phyloP scores from a whole-genome alignment of 2,113 vertebrate species.

The Alexandromys fortis region DNA sequence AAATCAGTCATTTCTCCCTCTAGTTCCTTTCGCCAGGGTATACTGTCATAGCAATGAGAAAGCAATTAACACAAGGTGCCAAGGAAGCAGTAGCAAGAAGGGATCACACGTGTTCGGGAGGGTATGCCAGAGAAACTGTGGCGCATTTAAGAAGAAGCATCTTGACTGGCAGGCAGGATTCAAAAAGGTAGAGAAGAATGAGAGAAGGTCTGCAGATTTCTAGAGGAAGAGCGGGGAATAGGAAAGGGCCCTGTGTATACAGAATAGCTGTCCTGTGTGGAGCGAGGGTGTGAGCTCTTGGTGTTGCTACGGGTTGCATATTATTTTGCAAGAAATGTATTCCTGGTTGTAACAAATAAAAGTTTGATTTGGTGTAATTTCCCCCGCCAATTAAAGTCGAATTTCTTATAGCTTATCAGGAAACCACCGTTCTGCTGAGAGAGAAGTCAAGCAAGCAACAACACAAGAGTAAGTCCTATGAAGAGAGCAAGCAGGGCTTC shows the following conservation, averaged over 20 bases:
- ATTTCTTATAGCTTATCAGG: not conserved
- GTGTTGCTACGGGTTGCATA: not conserved
- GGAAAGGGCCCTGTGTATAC: not conserved
- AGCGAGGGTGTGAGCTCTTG: not conserved
- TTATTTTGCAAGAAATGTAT: constrained; percentile 8
- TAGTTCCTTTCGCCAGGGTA: not conserved
- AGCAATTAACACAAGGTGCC: not conserved
- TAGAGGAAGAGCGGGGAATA: not conserved
- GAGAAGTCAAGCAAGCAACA: not conserved
- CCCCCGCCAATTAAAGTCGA: not conserved
- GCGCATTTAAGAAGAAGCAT: not conserved
- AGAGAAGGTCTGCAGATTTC: not conserved
- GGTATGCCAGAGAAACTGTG: not conserved
- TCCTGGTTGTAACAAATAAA: not conserved
- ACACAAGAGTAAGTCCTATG: not conserved
- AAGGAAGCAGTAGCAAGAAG: not conserved
- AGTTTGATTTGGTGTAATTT: not conserved
- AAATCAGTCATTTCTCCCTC: not conserved
- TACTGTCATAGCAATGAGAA: not conserved
- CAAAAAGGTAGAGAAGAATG: not conserved
- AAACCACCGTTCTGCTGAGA: not conserved
- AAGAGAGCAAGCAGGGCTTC: not conserved
- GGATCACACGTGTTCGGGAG: not conserved
- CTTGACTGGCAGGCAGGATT: not conserved
- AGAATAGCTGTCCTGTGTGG: not conserved